Evolutionary conservation across 2,113 vertebrate species (phyloP), one percentile per base, ranked within the genome.

Genomic region (Lota lota): DNA sequence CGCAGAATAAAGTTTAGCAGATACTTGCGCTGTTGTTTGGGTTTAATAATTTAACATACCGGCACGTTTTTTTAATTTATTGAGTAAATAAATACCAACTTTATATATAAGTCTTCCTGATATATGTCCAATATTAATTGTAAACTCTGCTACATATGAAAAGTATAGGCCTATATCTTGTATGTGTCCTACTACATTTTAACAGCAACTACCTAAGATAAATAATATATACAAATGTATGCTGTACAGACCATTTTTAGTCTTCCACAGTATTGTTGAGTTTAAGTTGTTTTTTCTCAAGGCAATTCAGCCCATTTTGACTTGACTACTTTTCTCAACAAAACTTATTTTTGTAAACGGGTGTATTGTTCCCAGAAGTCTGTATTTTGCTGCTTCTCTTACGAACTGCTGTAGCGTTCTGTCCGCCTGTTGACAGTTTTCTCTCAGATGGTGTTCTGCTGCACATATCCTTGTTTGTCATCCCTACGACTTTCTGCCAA

Each of bases 401-500:
- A 8, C 71, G 75, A 74, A 77, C 70, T 70, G 22, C 63, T 66
- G 78, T 65, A 53, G 73, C 61, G 28, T 80, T 77, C 68, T 61
- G 47, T 64, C 47, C 78, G 72, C 67, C 73, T 67, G 69, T 77
- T 62, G 22, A 21, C 57, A 6, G 58, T 72, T 76, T 64, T 59
- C 75, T 78, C 68, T 76, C 63, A 70, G 79, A 81, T 57, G 19
- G 68, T 58, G 72, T 79, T 85, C 74, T 70, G 80, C 56, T 67
- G 70, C 76, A 61, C 66, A 20, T 54, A 64, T 83, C 80, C 79
- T 86, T 83, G 69, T 88, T 85, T 81, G 79, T 85, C 83, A 83
- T 87, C 83, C 75, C 84, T 67, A 82, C 73, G 73, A 74, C 72
- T 74, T 78, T 64, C 81, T 87, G 82, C 79, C 83, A 89, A 67